Conservation (phyloP, 2,797 vertebrate species). For the Poecilia velifera region DNA sequence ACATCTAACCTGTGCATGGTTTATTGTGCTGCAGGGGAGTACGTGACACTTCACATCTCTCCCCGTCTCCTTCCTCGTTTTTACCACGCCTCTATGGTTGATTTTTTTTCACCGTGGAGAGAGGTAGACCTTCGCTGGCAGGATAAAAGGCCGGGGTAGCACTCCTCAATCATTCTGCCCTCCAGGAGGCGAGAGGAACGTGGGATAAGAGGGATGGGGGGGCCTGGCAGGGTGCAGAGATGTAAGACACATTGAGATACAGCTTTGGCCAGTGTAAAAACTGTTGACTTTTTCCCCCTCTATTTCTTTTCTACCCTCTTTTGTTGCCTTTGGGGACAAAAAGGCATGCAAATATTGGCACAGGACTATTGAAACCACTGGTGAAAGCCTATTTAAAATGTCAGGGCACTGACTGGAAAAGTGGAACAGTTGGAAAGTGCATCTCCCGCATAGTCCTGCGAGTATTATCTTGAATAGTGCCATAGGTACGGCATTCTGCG, state of each 20-base stretch:
- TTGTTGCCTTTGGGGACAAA: slow-evolving; percentile 77
- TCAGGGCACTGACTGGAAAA: slow-evolving; percentile 66
- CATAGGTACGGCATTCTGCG: slow-evolving; percentile 34
- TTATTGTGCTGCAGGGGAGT: slow-evolving; percentile 69
- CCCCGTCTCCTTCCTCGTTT: slow-evolving; percentile 62
- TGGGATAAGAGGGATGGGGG: slow-evolving; percentile 73
- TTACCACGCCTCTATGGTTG: slow-evolving; percentile 66
- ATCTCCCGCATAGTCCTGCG: slow-evolving; percentile 27
- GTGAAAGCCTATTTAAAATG: slow-evolving; percentile 77
- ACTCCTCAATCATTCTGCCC: slow-evolving; percentile 79
- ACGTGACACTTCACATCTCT: slow-evolving; percentile 70
- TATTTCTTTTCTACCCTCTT: slow-evolving; percentile 52
- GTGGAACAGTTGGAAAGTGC: slow-evolving; percentile 65
- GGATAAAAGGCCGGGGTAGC: slow-evolving; percentile 84
- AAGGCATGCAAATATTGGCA: slow-evolving; percentile 80
- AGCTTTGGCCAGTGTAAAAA: slow-evolving; percentile 74
- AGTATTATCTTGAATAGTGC: slow-evolving; percentile 28
- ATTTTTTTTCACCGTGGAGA: slow-evolving; percentile 64
- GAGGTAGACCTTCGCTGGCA: slow-evolving; percentile 69
- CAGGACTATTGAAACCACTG: slow-evolving; percentile 63
- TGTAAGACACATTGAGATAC: slow-evolving; percentile 80
- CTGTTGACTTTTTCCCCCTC: slow-evolving; percentile 66
- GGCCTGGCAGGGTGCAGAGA: slow-evolving; percentile 76
- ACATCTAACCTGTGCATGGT: slow-evolving; percentile 72
- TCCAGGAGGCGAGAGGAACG: slow-evolving; percentile 79